Base-by-base conservation (phyloP, 2,888 invertebrate genomes). In the Pseudanteris insignis region DNA sequence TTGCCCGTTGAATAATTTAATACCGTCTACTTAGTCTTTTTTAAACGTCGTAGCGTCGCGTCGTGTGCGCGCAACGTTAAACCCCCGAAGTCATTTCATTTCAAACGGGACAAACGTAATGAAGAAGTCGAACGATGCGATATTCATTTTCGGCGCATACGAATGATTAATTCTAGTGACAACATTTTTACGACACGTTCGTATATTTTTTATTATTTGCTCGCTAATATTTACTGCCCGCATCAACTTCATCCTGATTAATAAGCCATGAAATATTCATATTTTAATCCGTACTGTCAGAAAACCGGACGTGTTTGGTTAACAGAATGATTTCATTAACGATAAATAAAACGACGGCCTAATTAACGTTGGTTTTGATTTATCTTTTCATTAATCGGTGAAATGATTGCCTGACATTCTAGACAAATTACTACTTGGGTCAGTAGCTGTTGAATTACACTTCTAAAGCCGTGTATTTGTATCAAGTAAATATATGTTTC, bases 1-100 rank as follows among this genome's bases (percentile, higher is more conserved):
- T 40, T 46, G 30, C 21, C 33, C 33, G 51, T 40, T 60, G 54
- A 54, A 60, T 54, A 54, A 43, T 54, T 54, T 54, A 60, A 46
- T 53, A 36, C 40, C n/a, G 37, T 40, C 50, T 43, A 43, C 21
- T 53, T 60, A 53, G 15, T 53, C 48, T 50, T 54, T 48, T 48
- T 34, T 25, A 54, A 48, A 48, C 25, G 32, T 43, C 48, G 47
- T 60, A 44, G n/a, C n/a, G n/a, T n/a, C n/a, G n/a, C 34, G 30
- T 48, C 48, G 37, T 33, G 7, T 24, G 37, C 43, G 37, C 43
- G 48, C 47, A 48, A 41, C 41, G 38, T 38, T n/a, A n/a, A 60
- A 46, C 43, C 15, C 53, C 26, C 11, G 14, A 34, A 37, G 21
- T 47, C 46, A 54, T 38, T 53, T 53, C 41, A 54, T 53, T 48